Base-by-base conservation (phyloP, 1,140 invertebrate species). In the Sipha flava region DNA sequence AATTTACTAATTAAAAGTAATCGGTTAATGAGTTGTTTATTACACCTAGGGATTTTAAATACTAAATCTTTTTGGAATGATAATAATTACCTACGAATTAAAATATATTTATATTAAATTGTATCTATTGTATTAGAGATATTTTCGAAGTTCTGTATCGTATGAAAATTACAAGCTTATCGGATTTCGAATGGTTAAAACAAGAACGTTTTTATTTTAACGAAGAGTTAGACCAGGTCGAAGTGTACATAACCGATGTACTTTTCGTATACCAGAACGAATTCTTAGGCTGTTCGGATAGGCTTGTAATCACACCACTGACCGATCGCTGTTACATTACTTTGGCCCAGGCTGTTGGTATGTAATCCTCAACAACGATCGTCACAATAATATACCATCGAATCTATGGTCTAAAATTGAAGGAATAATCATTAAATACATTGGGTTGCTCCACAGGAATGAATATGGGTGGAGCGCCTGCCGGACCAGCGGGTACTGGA, bases 121-220 rank as follows among this genome's bases (percentile, higher is more conserved):
- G n/a, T n/a, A n/a, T n/a, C n/a, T n/a, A n/a, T n/a, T n/a, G 23
- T 52, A 54, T 75, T 18, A 91, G 91, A 80, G 81, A 81, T 82
- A 79, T 70, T 43, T 79, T 82, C 40, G 82, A 82, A 83, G 81
- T 80, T 59, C 82, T 94, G 92, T 94, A 92, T 83, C 92, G 93
- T 10, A 84, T 95, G 83, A 94, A 94, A 82, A 90, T 95, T 9
- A 89, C 92, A 80, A 95, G 94, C 0, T 90, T 93, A 0, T 93
- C 91, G 81, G 96, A 98, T 86, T 98, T 98, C 85, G 96, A 98
- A 84, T 98, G 96, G 96, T 84, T 96, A 59, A 98, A 98, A 84
- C 96, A 98, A 85, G 96, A 95, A 83, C 88, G 97, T 57, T 98
- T 98, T 85, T 98, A 98, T 85, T 98, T 98, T 85, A 93, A 95